phyloP scores from a whole-genome alignment of 2,797 vertebrate species.

The Heterohyrax brucei region DNA sequence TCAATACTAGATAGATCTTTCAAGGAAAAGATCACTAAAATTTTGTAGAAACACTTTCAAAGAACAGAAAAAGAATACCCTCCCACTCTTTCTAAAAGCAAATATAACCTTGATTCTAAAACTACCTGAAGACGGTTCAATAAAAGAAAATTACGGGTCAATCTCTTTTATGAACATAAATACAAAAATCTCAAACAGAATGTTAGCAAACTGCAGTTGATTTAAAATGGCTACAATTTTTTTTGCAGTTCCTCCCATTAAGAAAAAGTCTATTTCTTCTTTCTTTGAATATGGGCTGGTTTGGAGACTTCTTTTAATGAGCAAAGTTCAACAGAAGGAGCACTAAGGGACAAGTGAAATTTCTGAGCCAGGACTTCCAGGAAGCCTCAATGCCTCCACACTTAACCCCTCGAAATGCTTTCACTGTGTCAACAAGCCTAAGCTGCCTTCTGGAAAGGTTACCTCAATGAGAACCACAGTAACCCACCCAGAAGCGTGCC shows the following conservation, averaged over 20 bases:
- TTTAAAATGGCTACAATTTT: constrained; percentile 11
- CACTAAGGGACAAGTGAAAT: neutral
- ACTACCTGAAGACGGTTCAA: neutral
- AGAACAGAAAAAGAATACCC: neutral
- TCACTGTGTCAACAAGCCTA: neutral
- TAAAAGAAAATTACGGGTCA: neutral
- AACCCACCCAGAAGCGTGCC: neutral
- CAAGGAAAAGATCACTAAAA: neutral
- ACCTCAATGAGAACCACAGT: neutral
- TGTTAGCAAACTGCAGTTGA: neutral
- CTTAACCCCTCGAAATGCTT: neutral
- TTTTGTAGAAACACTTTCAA: constrained; percentile 4
- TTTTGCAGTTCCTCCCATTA: neutral
- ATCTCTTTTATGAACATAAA: neutral
- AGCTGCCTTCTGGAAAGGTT: neutral
- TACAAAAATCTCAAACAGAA: constrained; percentile 28
- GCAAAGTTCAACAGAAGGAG: neutral
- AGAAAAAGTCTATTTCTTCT: neutral
- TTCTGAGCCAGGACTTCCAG: neutral
- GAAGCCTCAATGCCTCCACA: constrained; percentile 14
- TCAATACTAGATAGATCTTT: constrained; percentile 9
- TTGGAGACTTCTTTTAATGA: neutral
- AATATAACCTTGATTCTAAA: constrained; percentile 31
- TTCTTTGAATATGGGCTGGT: neutral
- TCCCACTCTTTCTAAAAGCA: neutral